Evolutionary conservation across 2,797 vertebrate species (phyloP), one percentile per base, ranked within the genome.

Genomic region (Enteromius radiatus): DNA sequence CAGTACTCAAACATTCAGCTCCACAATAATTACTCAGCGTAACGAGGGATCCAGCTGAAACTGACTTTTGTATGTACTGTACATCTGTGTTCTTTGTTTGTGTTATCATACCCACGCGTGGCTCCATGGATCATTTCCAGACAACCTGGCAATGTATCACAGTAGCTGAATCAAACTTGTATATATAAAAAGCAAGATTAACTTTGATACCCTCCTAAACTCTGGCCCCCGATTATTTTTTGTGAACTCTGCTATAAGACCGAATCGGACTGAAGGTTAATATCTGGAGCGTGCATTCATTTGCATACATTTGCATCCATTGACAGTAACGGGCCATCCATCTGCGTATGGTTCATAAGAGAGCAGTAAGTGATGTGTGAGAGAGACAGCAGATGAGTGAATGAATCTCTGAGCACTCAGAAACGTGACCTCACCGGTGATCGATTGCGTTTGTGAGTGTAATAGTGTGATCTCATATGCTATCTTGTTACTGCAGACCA

Each of bases 1-100:
- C 52, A 77, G 17, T 64, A 21, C 75, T 19, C 23, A 81, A 65
- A 67, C 28, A 64, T 78, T 81, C 74, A 69, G 38, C 76, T 82
- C 43, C 77, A 69, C 69, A 83, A 69, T 86, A 74, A 86, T 87
- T 86, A 84, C 63, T 76, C 78, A 75, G 61, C 87, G 65, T 87
- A 89, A 90, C 88, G 91, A 91, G 36, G 31, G 15, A 78, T 83
- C 49, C 74, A 65, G 83, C 78, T 82, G 84, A 80, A 79, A 81
- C 61, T 15, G 28, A 76, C 54, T 68, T 77, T 84, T 73, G 81
- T 75, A 81, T 31, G 31, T 36, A 64, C 83, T 36, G 38, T 43
- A 64, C 83, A 89, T 85, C 85, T 87, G 86, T 84, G 82, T 85
- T 82, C 71, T 86, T 86, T 87, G 74, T 84, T 49, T 75, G 74